Base-by-base conservation (phyloP, 1,140 invertebrate species). In the Procambarus virginalis region DNA sequence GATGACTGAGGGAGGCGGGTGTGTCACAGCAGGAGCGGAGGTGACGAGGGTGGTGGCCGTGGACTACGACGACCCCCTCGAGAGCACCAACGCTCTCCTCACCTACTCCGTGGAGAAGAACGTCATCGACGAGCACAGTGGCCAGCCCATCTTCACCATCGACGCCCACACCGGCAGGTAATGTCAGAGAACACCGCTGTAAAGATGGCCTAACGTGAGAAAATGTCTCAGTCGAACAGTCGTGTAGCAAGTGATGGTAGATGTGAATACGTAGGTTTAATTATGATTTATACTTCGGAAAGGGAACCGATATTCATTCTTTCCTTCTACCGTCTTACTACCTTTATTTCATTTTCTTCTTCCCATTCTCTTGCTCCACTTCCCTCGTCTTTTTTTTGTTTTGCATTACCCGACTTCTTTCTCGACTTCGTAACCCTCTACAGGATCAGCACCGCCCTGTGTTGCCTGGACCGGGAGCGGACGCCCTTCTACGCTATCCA, bases 81-180 rank as follows among this genome's bases (percentile, higher is more conserved):
- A 89, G 51, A 55, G 87, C 46, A 89, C 79, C 49, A 89, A 89
- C 80, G 87, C 87, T 0, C 20, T 89, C 49, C 48, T 89, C 20
- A 75, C 87, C 0, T 89, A 89, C 73, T 73, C 81, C 51, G 87
- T 89, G 9, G 87, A 89, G 73, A 89, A 89, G 55, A 89, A 89
- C 49, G 87, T 89, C 34, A 89, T 89, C 58, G 87, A 89, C 12
- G 87, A 89, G 49, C 46, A 48, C 55, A 46, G 70, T 2, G 87
- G 87, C 0, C 87, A 89, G 51, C 87, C 80, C 34, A 83, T 89
- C 55, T 89, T 89, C 73, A 77, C 68, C 87, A 89, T 89, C 17
- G 87, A 89, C 10, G 45, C 87, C 10, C 34, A 49, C 48, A 73
- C 68, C 60, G 87, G 87, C 51, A 89, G 87, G 87, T 89, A 77